phyloP scores from a whole-genome alignment of 2,113 vertebrate genomes.

The Oceanodroma tethys region DNA sequence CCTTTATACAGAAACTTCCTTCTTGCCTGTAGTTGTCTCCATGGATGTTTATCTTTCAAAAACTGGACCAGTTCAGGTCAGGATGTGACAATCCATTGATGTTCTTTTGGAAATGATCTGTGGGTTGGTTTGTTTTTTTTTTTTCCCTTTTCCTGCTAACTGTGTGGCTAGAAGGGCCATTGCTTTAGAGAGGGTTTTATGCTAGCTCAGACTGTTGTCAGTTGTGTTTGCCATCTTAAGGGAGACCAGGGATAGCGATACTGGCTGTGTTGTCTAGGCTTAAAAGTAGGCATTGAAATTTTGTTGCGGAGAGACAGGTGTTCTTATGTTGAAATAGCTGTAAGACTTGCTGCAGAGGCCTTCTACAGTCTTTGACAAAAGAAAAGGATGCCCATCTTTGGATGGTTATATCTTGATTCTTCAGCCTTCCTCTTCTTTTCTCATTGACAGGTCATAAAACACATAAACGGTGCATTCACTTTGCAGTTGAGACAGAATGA shows the following conservation, averaged over 20 bases:
- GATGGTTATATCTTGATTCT: background rate
- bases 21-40: background rate
- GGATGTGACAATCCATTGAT: background rate
- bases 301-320: background rate
- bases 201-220: background rate
- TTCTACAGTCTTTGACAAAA: background rate
- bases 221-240: background rate
- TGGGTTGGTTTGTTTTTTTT: background rate
- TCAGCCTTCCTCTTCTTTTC: background rate
- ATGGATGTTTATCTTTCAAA: background rate
- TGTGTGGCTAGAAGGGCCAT: background rate
- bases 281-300: background rate
- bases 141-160: background rate
- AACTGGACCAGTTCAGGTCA: background rate
- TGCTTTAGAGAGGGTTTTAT: background rate
- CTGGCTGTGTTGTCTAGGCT: background rate
- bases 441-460: background rate
- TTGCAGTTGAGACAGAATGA: background rate
- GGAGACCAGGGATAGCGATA: background rate
- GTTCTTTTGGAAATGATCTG: background rate
- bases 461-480: background rate
- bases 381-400: background rate
- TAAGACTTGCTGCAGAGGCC: background rate
- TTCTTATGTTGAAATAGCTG: background rate
- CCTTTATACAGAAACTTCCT: background rate